Conservation (phyloP, 2,113 vertebrate species). For the Columbina picui region DNA sequence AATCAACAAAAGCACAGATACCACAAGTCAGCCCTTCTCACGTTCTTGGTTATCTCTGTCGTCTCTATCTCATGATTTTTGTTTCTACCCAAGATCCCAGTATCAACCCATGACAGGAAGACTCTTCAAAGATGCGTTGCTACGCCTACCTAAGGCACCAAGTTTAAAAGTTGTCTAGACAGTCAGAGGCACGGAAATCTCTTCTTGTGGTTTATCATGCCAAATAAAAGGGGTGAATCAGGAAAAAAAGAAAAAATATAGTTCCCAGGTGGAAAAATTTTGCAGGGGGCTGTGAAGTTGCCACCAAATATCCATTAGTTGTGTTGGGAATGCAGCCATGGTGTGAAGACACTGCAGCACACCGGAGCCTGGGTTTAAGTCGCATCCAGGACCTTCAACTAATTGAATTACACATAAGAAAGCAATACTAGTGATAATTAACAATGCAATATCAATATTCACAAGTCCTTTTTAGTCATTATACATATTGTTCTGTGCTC, state of each 20-base stretch:
- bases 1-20: background rate
- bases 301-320: background rate
- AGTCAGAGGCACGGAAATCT: background rate
- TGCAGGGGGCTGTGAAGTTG: background rate
- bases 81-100: background rate
- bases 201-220: background rate
- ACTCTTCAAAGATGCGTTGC: background rate
- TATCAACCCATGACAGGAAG: background rate
- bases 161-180: background rate
- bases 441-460: background rate
- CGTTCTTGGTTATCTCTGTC: background rate
- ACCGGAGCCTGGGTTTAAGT: background rate
- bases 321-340: background rate
- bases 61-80: background rate
- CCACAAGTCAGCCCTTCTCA: background rate
- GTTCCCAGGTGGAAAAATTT: background rate
- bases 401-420: background rate
- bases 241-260: accelerated
- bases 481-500: background rate
- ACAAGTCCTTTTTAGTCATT: background rate
- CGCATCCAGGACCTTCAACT: background rate
- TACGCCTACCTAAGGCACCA: background rate
- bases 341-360: background rate
- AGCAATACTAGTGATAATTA: background rate
- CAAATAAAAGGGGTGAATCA: background rate